Evolutionary conservation across 2,888 invertebrate species (phyloP).

Genomic region (Vannuccia rotundouncinata): DNA sequence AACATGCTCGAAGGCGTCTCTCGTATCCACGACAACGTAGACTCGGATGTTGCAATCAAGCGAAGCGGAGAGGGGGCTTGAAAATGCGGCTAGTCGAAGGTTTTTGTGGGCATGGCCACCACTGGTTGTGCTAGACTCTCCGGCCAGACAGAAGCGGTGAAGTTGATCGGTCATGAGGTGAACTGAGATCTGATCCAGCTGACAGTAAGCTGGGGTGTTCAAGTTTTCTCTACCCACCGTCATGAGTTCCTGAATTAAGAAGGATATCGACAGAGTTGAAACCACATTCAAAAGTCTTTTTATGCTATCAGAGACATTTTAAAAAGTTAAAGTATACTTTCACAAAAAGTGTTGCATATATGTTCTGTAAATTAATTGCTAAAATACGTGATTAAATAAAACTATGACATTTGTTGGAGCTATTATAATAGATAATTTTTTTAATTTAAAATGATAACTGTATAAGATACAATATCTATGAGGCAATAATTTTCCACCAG

Average conservation of each 20-base stretch:
- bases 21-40: conserved; percentile 85
- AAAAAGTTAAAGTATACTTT: too few relatives aligned
- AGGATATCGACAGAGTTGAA: too few relatives aligned
- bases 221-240: conserved; percentile 76
- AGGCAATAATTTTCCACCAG: too few relatives aligned
- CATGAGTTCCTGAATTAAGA: conserved; percentile 59
- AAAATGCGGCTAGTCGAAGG: conserved; percentile 78
- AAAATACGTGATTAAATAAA: too few relatives aligned
- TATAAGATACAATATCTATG: too few relatives aligned
- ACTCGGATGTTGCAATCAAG: conserved; percentile 72
- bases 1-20: conserved; percentile 72
- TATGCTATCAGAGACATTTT: too few relatives aligned
- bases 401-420: too few relatives aligned
- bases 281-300: too few relatives aligned
- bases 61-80: conserved; percentile 59
- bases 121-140: conserved; percentile 64
- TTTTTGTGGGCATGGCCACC: conserved; percentile 68
- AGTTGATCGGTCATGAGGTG: conserved; percentile 84
- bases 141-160: conserved; percentile 80
- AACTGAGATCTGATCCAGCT: conserved; percentile 74
- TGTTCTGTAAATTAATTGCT: too few relatives aligned
- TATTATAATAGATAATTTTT: too few relatives aligned
- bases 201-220: conserved; percentile 82
- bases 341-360: too few relatives aligned
- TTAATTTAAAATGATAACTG: too few relatives aligned